phyloP scores from a whole-genome alignment of 2,113 vertebrate genomes.

The Tachuris rubrigastra region DNA sequence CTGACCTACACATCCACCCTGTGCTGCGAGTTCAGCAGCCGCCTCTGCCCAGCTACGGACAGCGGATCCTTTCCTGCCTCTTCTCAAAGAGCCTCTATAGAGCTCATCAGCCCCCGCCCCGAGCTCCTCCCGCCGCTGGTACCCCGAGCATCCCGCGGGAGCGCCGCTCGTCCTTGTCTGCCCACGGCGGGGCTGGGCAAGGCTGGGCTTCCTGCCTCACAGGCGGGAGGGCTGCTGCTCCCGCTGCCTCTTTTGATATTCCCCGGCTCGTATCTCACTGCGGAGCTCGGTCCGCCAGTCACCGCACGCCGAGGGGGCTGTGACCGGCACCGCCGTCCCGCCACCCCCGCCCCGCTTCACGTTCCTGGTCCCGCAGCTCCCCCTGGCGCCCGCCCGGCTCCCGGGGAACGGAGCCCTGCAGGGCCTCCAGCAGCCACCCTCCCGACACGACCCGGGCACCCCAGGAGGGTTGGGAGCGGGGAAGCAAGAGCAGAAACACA shows the following conservation, averaged over 20 bases:
- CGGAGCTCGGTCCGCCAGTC: too few relatives aligned
- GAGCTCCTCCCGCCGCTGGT: neutral
- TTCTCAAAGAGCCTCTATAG: neutral
- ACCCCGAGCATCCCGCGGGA: neutral
- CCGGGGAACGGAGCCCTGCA: neutral
- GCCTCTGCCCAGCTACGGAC: neutral
- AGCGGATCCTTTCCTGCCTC: neutral
- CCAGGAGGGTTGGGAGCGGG: rapidly evolving
- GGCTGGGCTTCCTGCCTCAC: neutral
- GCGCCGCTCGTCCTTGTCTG: neutral
- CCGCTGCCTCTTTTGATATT: rapidly evolving
- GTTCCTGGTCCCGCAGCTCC: neutral
- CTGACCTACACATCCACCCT: rapidly evolving
- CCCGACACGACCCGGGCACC: neutral
- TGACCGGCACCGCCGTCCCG: rapidly evolving
- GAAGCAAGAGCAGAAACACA: rapidly evolving
- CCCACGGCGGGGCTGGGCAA: neutral
- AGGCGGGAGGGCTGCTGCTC: neutral
- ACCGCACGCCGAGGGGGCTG: rapidly evolving
- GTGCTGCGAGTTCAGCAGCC: rapidly evolving
- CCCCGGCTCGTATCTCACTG: rapidly evolving
- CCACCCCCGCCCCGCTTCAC: neutral
- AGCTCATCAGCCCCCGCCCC: neutral
- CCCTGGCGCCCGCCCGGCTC: neutral
- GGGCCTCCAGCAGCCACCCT: neutral